phyloP scores from a whole-genome alignment of 2,888 invertebrate species.

The Eupsilia transversa region DNA sequence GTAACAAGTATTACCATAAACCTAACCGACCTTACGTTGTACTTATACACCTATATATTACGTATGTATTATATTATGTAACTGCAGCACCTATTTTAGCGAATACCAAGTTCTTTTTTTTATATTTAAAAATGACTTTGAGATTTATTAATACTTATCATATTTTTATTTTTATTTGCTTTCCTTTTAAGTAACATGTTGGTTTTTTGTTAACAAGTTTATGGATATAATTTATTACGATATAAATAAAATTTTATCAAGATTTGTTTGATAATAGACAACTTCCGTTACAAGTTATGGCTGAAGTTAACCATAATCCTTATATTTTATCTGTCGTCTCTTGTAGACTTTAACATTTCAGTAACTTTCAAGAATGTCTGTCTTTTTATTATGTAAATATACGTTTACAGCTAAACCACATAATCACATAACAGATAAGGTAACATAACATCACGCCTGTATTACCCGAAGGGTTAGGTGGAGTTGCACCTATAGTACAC shows the following conservation, averaged over 20 bases:
- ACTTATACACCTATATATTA: slow-evolving; percentile 22
- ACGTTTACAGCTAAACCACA: too few species aligned
- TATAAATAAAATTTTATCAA: slow-evolving; percentile 13
- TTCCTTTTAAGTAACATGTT: slow-evolving; percentile 40
- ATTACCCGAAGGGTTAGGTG: too few species aligned
- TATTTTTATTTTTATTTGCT: slow-evolving; percentile 25
- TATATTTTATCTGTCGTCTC: neutral
- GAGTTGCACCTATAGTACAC: too few species aligned
- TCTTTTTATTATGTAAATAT: too few species aligned
- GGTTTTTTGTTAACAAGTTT: slow-evolving; percentile 3
- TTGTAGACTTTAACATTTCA: neutral
- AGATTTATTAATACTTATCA: slow-evolving; percentile 32
- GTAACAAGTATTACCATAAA: slow-evolving; percentile 75
- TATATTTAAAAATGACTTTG: slow-evolving; percentile 33
- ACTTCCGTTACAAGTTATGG: neutral
- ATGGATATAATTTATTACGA: slow-evolving; percentile 18
- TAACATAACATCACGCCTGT: too few species aligned
- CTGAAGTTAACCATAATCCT: neutral
- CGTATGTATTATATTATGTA: slow-evolving; percentile 42
- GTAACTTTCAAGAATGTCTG: neutral
- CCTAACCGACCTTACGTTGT: slow-evolving; percentile 74
- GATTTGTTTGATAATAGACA: slow-evolving; percentile 11
- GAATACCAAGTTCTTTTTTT: slow-evolving; percentile 41
- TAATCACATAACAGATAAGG: too few species aligned
- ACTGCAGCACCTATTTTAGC: slow-evolving; percentile 45